Base-by-base conservation (phyloP, 2,113 vertebrate species). In the Xyrauchen texanus region DNA sequence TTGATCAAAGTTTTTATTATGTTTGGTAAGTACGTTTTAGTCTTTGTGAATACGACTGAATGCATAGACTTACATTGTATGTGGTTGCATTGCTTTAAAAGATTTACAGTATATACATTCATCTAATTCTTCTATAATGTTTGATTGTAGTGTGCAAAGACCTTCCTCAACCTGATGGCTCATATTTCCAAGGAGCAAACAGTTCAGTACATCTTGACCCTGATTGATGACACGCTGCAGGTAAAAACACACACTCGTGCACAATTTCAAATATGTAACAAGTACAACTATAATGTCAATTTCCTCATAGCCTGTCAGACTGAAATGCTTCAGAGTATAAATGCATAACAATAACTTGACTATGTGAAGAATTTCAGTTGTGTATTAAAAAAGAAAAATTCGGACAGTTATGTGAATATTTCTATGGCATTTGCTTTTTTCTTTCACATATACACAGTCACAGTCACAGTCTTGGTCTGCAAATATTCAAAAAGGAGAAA, bases 131-230 rank as follows among this genome's bases (percentile, higher is more conserved):
- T 21, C 4, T n/a, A 4, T 55, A 52, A 34, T 77, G 47, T 79
- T 76, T 16, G 13, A 3, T 80, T 77, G 4, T 69, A 99, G 98
- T 99, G 97, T 92, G 97, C 98, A 76, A 99, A 97, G 92, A 99
- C 98, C 12, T 99, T 99, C 90, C 95, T 99, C 85, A 99, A 98
- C 89, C 91, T 99, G 89, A 99, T 99, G 97, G 95, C 96, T 79
- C 98, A 99, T 81, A 98, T 99, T 89, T 99, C 97, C 84, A 99
- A 99, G 92, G 98, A 99, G 84, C 98, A 99, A 91, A 99, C 98
- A 0, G 98, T 99, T 87, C 98, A 99, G 90, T 98, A 98, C 88
- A 97, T 99, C 88, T 88, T 99, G 84, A 99, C 98, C 69, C 91
- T 99, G 94, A 95, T 99, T 82, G 96, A 99, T 91, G 98, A 99